phyloP scores from a whole-genome alignment of 2,113 vertebrate genomes.

The Cinclus mexicanus region DNA sequence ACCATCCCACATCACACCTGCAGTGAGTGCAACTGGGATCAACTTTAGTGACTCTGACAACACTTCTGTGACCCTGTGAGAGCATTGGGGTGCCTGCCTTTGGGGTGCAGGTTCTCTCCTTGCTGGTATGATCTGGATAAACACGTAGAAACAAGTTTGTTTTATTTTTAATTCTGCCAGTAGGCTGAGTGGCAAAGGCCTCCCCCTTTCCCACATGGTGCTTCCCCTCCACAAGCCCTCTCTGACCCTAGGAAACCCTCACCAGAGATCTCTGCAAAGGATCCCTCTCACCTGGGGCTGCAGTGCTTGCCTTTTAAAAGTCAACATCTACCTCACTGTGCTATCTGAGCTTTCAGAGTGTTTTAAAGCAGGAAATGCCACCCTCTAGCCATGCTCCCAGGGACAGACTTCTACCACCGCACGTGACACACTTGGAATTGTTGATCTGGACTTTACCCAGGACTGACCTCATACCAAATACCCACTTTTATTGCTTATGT shows the following conservation, averaged over 20 bases:
- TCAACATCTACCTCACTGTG: background rate
- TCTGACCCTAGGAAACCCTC: background rate
- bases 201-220: background rate
- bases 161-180: background rate
- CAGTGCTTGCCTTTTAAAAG: background rate
- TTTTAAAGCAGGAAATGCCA: background rate
- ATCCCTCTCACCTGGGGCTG: background rate
- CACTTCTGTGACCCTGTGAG: background rate
- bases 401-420: background rate
- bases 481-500: background rate
- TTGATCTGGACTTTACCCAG: background rate
- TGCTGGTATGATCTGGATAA: background rate
- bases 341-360: background rate
- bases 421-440: background rate
- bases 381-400: background rate
- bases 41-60: background rate
- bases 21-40: background rate
- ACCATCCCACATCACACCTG: background rate
- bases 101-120: background rate
- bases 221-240: background rate
- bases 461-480: background rate
- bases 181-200: background rate
- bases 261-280: background rate
- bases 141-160: background rate
- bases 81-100: background rate